These are phyloP conservation scores for Trichacis sp. DNA, from an alignment of 2,888 invertebrate genomes.

Conservation along the genomic window DNA sequence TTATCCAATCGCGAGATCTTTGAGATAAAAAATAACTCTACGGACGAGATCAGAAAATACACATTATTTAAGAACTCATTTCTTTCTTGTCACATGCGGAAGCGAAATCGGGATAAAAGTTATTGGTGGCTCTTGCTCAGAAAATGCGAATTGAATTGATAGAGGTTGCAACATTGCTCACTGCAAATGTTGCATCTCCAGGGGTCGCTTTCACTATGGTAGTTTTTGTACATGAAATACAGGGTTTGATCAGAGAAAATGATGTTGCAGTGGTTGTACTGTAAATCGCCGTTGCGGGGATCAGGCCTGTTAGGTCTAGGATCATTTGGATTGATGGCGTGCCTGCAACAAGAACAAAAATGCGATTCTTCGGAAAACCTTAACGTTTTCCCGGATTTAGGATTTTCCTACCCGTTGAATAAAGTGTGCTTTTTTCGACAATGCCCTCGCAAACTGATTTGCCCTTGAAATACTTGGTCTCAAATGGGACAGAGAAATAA, in stretches of 20 bases:
- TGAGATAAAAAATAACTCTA: neutral
- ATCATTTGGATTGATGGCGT: constrained; percentile 91
- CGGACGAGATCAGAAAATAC: neutral
- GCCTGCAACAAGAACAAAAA: constrained; percentile 70
- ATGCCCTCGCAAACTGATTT: constrained; percentile 93
- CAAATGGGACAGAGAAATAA: constrained; percentile 94
- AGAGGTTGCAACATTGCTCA: constrained; percentile 92
- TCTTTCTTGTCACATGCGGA: neutral
- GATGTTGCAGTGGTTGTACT: constrained; percentile 93
- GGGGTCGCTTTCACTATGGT: constrained; percentile 96
- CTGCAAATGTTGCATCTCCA: constrained; percentile 99
- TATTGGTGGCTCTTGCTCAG: constrained; percentile 91
- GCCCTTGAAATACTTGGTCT: constrained; percentile 90
- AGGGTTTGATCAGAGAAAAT: constrained; percentile 93
- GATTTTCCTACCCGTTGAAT: constrained; percentile 83
- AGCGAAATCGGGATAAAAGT: neutral
- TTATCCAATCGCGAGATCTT: too few relatives aligned
- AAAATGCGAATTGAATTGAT: constrained; percentile 96
- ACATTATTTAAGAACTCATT: neutral
- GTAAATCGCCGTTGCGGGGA: constrained; percentile 73
- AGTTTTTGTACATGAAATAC: constrained; percentile 97
- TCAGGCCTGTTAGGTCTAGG: constrained; percentile 84
- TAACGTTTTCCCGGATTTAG: too few relatives aligned
- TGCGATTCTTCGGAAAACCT: neutral
- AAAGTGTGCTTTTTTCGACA: constrained; percentile 95